phyloP scores from a whole-genome alignment of 2,888 invertebrate species.

The Caenorhabditis angaria region DNA sequence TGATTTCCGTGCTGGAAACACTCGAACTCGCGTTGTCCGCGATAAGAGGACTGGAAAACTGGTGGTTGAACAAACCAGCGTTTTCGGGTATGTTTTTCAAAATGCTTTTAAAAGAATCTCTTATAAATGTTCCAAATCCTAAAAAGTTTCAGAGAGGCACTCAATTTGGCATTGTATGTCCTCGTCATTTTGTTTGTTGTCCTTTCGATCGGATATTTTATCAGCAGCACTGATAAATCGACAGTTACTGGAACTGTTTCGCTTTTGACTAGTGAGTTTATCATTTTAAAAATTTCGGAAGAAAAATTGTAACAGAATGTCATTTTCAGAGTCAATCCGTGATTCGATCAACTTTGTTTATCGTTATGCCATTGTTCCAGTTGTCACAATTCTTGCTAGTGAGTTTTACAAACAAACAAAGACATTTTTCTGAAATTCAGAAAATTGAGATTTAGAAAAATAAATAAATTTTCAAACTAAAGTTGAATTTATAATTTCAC shows the following conservation, averaged over 20 bases:
- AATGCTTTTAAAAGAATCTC: too few relatives aligned
- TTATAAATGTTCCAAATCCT: neutral
- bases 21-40: slow-evolving; percentile 34
- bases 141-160: slow-evolving; percentile 28
- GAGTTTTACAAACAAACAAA: neutral
- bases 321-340: slow-evolving; percentile 36
- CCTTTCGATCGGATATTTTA: slow-evolving; percentile 42
- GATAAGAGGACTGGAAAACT: slow-evolving; percentile 40
- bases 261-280: slow-evolving; percentile 16
- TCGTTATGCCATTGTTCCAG: slow-evolving; percentile 61
- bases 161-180: slow-evolving; percentile 36
- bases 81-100: slow-evolving; percentile 21
- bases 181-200: slow-evolving; percentile 42
- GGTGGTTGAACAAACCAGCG: slow-evolving; percentile 39
- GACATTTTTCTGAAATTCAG: neutral
- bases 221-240: slow-evolving; percentile 34
- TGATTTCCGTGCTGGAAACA: slow-evolving; percentile 47
- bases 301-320: neutral
- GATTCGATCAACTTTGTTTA: slow-evolving; percentile 60
- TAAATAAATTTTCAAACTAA: neutral
- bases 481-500: too few relatives aligned
- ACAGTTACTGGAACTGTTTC: neutral
- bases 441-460: slow-evolving; percentile 7
- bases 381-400: slow-evolving; percentile 17
- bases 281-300: neutral